Base-by-base conservation (phyloP, 2,113 vertebrate genomes). In the Pteruthius melanotis region DNA sequence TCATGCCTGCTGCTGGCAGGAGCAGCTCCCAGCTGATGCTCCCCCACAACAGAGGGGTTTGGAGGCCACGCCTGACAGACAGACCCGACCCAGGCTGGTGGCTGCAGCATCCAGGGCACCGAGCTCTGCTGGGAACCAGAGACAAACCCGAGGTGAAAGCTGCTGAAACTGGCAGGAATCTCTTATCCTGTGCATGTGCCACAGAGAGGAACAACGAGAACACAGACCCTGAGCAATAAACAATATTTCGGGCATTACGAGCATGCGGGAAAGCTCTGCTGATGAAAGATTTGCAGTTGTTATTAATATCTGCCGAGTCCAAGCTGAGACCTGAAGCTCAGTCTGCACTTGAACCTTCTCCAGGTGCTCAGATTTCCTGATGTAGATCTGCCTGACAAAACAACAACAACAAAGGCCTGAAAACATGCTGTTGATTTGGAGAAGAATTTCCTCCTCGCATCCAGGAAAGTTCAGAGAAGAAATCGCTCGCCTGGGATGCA, bases 251-350 rank as follows among this genome's bases (percentile, higher is more conserved):
- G 21, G 14, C 63, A 57, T 85, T 90, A 92, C 35, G 8, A 87
- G 66, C 89, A 78, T 0, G 0, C 3, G 2, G 60, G 65, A 69
- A 63, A 86, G 83, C 74, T 83, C 66, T 6, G 4, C 56, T 65
- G 59, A 50, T 94, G 79, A 92, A 84, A 72, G 82, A 66, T 95
- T 88, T 76, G 72, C 45, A 84, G 86, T 23, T 70, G 50, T 91
- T 96, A 77, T 40, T 93, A 74, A 27, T 33, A 80, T 44, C 76
- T 66, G 13, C 37, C 4, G 42, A 87, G 81, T 65, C 91, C 80
- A 89, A 94, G 89, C 89, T 90, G 81, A 96, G 85, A 83, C 81
- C 91, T 90, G 94, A 94, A 76, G 85, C 88, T 95, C 68, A 7
- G 59, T 44, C 82, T 80, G 77, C 52, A 30, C 56, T 90, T 80